Base-by-base conservation (phyloP, 2,113 vertebrate species). In the Melanerpes aurifrons region DNA sequence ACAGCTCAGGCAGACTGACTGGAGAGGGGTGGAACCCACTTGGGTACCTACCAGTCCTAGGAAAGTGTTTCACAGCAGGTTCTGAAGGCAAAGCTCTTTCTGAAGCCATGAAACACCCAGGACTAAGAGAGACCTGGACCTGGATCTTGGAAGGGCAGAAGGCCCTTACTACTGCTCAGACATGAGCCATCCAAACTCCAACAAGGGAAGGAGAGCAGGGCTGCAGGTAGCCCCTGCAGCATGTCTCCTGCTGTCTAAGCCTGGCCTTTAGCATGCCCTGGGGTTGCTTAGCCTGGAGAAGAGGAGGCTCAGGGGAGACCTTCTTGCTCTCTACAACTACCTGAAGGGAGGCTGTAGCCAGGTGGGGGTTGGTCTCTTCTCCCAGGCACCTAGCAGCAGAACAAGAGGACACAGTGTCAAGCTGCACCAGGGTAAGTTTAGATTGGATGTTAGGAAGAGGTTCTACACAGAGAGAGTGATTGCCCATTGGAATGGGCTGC, bases 221-320 rank as follows among this genome's bases (percentile, higher is more conserved):
- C 7, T 83, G 25, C 10, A 63, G 48, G 24, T 24, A 72, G 82
- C 4, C 5, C 35, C 28, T 48, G 31, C 29, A 19, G 32, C 12
- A 15, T 3, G 6, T 40, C 57, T 82, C 37, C n/a, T 63, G 31
- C 40, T 76, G 2, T 26, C 59, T 57, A 69, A 19, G 8, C 16
- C 40, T 75, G 16, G 17, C 31, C 82, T 53, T 69, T 69, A 48
- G 5, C 0, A 1, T 0, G 1, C 10, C 32, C 37, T 58, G 40
- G 40, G 40, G 40, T 40, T 40, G 40, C 40, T 40, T 40, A 40
- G 9, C 40, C 40, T 40, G 40, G 40, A 40, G 40, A 40, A 40
- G 40, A 40, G 40, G 40, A 40, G 11, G 40, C 11, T 40, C 40
- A 40, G 40, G 40, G 40, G 40, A 40, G 40, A 40, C 11, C 40